phyloP scores from a whole-genome alignment of 2,797 vertebrate species.

The Chloroceryle amazona region DNA sequence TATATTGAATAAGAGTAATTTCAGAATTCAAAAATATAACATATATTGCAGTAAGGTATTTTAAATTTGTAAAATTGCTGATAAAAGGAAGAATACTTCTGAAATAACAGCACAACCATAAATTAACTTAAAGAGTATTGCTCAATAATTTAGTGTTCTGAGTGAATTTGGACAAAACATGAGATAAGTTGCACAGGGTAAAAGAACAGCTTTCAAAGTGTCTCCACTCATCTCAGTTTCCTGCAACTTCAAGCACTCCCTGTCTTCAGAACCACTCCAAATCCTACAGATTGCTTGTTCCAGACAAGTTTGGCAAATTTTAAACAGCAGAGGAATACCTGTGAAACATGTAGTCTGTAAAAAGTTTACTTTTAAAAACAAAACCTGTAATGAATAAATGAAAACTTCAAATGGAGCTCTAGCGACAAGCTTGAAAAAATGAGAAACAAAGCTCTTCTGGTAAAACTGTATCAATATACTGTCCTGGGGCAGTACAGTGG shows the following conservation, averaged over 20 bases:
- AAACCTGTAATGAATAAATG: background rate
- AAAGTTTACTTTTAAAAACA: background rate
- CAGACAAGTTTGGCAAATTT: background rate
- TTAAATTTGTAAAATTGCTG: background rate
- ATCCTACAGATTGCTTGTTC: background rate
- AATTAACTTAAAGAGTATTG: background rate
- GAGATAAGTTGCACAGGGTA: background rate
- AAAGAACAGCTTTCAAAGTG: background rate
- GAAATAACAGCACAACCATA: background rate
- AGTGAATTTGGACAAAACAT: background rate
- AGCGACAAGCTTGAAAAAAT: background rate
- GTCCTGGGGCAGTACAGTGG: background rate
- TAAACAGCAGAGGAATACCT: background rate
- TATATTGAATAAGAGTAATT: background rate
- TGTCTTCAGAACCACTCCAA: background rate
- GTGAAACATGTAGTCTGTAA: background rate
- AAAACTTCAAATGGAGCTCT: background rate
- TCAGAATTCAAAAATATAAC: background rate
- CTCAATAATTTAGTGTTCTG: background rate
- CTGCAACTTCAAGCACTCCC: background rate
- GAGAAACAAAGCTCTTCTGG: background rate
- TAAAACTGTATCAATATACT: background rate
- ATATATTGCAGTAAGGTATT: background rate
- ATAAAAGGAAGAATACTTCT: background rate
- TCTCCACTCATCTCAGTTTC: background rate